Base-by-base conservation (phyloP, 1,140 invertebrate species). In the Pogonognathellus flavescens region DNA sequence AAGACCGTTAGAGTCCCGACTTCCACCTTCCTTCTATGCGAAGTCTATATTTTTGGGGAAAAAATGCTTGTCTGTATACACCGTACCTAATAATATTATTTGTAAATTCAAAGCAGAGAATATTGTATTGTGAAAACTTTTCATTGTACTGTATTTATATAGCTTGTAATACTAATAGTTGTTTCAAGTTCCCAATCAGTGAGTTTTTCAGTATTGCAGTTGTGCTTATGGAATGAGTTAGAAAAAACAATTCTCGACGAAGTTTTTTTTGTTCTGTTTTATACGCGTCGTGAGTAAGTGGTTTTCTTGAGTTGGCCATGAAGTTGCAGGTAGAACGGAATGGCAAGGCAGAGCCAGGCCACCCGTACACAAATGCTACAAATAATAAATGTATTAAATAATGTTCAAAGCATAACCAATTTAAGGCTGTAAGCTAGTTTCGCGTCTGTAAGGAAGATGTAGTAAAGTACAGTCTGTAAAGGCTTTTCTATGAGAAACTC, bases 331-430 rank as follows among this genome's bases (percentile, higher is more conserved):
- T 31, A 50, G 70, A 31, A 20, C 2, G 14, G 6, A 50, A 50
- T 41, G 13, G 31, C 5, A 50, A 49, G 41, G 41, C 14, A 22
- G 62, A 76, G 31, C 10, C 31, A 76, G 70, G 31, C 70, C 70
- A 76, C 70, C 70, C 70, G 70, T 76, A 76, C 41, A 76, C 31
- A 76, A 76, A 76, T 76, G 70, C 70, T 76, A 50, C 70, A 76
- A 76, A 76, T 76, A 76, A 76, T 76, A 76, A 76, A 76, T 76
- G 70, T 50, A 76, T 76, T 76, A 76, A 76, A 76, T 76, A 76
- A 76, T 76, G 70, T 76, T 76, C 70, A 76, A 76, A 76, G 70
- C 70, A 76, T 76, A 76, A 76, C 70, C 70, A 76, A 76, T 76
- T 76, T 76, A 76, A 25, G 25, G 70, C 41, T 76, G 70, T 76